These are phyloP conservation scores for Eristalis pertinax DNA, from an alignment of 2,888 invertebrate genomes.

Conservation along the genomic window DNA sequence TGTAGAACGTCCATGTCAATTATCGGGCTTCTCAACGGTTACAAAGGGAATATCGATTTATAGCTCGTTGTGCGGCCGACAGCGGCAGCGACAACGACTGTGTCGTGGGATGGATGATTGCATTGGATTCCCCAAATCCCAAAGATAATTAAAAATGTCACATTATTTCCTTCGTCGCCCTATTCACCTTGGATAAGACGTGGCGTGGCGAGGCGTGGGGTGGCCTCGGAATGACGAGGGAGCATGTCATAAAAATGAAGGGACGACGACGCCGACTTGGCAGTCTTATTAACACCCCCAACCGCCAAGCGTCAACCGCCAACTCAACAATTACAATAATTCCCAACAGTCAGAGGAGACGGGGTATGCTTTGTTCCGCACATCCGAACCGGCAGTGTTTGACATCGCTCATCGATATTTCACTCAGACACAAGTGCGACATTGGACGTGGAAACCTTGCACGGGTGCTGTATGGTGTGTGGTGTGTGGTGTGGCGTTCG, in stretches of 20 bases:
- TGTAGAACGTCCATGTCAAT: slow-evolving; percentile 19
- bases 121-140: slow-evolving; percentile 40
- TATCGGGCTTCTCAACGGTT: slow-evolving; percentile 20
- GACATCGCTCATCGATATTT: slow-evolving; percentile 54
- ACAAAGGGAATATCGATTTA: slow-evolving; percentile 35
- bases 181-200: neutral
- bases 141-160: slow-evolving; percentile 40
- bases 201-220: neutral
- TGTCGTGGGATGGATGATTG: slow-evolving; percentile 29
- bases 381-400: slow-evolving; percentile 14
- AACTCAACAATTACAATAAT: slow-evolving; percentile 31
- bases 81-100: slow-evolving; percentile 5
- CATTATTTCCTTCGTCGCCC: slow-evolving; percentile 17
- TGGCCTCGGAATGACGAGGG: neutral
- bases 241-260: slow-evolving; percentile 3
- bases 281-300: neutral
- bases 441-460: slow-evolving; percentile 2
- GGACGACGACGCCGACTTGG: neutral
- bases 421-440: slow-evolving; percentile 22
- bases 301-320: neutral
- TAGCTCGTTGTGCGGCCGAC: neutral
- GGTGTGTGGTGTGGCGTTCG: neutral
- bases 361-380: neutral
- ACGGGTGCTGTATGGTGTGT: neutral
- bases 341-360: slow-evolving; percentile 3